Evolutionary conservation across 2,797 vertebrate genomes (phyloP).

Genomic region (Apodemus agrarius): DNA sequence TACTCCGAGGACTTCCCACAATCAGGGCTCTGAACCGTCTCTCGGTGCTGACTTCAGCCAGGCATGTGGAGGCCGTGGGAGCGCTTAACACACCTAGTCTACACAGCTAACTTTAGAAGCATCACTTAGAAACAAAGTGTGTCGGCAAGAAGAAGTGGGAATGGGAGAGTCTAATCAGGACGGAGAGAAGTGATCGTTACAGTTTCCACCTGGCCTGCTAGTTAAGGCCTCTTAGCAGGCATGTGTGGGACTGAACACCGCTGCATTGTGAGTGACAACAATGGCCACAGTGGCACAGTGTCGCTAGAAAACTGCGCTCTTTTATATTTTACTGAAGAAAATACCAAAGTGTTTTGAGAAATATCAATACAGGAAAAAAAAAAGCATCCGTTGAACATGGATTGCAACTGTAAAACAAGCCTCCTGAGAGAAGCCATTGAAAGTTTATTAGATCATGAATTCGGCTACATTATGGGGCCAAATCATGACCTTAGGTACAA

Average conservation of each 20-base stretch:
- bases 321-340: conserved; percentile 56
- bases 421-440: not conserved
- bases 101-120: not conserved
- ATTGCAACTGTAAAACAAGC: not conserved
- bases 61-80: not conserved
- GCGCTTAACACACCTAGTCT: not conserved
- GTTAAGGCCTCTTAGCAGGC: not conserved
- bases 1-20: not conserved
- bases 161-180: not conserved
- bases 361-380: not conserved
- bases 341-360: conserved; percentile 22
- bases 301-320: not conserved
- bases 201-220: not conserved
- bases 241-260: not conserved
- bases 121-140: not conserved
- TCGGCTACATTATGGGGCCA: not conserved
- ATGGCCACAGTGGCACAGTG: not conserved
- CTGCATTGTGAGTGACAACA: not conserved
- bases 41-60: not conserved
- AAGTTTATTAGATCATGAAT: not conserved
- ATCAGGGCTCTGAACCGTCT: not conserved
- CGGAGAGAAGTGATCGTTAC: not conserved
- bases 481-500: not conserved
- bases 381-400: not conserved
- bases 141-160: not conserved